Conservation (phyloP, 30 jellyfish, hydroid and myxozoan genomes). For the Hydra vulgaris region DNA sequence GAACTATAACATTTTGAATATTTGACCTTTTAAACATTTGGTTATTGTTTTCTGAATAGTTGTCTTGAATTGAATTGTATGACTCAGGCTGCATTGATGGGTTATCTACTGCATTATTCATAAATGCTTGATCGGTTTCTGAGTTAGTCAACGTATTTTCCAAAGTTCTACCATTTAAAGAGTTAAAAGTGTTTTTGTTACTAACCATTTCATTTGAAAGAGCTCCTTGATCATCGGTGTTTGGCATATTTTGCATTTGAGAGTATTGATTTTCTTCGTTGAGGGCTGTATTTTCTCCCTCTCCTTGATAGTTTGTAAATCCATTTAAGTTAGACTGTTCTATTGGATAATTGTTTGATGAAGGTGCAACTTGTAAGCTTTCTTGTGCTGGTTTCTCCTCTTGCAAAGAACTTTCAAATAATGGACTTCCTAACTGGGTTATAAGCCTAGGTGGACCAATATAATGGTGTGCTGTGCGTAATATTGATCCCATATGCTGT, state of each 20-base stretch:
- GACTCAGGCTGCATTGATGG: not conserved
- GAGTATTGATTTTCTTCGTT: conserved; percentile 1
- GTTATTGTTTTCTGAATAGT: not conserved
- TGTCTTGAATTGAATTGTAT: not conserved
- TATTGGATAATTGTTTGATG: not conserved
- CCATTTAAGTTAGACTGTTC: not conserved
- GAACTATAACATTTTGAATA: conserved; percentile 9
- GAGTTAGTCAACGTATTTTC: not conserved
- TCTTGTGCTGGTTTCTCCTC: conserved; percentile 7
- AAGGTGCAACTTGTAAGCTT: not conserved
- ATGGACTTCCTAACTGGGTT: conserved; percentile 79
- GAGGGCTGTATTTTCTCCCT: not conserved
- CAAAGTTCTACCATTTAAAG: not conserved
- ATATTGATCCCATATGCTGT: conserved; percentile 87
- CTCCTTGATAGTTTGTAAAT: not conserved
- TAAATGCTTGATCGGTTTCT: not conserved
- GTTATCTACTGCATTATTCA: not conserved
- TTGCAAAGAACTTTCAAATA: conserved; percentile 33
- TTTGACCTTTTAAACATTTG: conserved; percentile 3
- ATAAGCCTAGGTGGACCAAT: conserved; percentile 86
- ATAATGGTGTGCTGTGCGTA: conserved; percentile 86
- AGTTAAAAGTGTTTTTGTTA: not conserved
- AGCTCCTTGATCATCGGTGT: not conserved
- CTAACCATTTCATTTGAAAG: not conserved
- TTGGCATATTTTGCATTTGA: not conserved